A percentile compares a stretch with the other conserved stretches of the same genome.
These are phyloP conservation scores for Nowickia ferox DNA, from an alignment of 2,888 invertebrate genomes.

Conservation along the genomic window DNA sequence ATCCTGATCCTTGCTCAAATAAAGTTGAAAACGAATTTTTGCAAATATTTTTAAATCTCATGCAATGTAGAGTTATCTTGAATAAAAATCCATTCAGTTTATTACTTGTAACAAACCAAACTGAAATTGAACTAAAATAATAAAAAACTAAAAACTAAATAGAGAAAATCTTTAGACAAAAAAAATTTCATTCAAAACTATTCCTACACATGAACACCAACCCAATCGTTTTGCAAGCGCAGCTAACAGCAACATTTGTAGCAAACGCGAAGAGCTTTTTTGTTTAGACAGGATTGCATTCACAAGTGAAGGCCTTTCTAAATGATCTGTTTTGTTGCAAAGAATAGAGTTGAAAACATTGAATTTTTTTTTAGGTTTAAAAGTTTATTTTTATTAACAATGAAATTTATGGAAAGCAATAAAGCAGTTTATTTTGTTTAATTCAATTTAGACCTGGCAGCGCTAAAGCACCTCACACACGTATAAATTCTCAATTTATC, in stretches of 20 bases:
- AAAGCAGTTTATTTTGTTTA: no score
- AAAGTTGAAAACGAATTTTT: background rate
- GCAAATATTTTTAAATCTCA: constrained; percentile 36
- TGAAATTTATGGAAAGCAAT: no score
- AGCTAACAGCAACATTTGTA: constrained; percentile 15
- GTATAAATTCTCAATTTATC: no score
- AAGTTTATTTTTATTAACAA: no score
- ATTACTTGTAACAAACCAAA: background rate
- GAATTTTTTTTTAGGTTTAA: no score
- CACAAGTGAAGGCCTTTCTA: no score
- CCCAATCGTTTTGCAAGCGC: background rate
- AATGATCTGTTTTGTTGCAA: background rate
- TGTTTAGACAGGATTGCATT: background rate
- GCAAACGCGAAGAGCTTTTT: background rate
- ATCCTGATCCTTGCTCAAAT: no score
- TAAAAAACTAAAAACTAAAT: background rate
- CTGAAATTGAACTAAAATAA: no score
- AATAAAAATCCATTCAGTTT: constrained; percentile 7
- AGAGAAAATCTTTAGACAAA: background rate
- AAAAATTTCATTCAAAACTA: constrained; percentile 13
- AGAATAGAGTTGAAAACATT: no score
- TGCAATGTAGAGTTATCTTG: constrained; percentile 5
- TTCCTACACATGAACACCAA: background rate
- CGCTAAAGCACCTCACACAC: no score
- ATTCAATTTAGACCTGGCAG: no score